Evolutionary conservation across 1,140 invertebrate species (phyloP), one percentile per base, ranked within the genome.

Genomic region (Drosophila equinoxialis): DNA sequence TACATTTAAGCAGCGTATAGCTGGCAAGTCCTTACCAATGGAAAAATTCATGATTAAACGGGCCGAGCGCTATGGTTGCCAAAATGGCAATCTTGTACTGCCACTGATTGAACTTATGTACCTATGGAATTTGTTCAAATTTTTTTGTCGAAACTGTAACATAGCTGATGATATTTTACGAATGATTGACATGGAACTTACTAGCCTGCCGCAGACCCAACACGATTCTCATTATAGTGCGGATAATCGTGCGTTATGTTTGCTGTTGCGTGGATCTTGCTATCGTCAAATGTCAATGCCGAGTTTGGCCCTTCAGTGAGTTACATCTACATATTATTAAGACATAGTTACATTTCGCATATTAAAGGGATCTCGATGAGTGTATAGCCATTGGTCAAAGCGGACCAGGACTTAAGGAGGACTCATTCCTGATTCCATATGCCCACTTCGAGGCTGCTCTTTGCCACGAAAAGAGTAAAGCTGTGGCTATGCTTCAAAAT

Each of bases 11-110:
- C 96, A 98, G 90, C 94, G 96, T 65, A 98, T 99, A 65, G 98
- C 98, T 37, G 98, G 98, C 0, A 99, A 99, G 93, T 99, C 98
- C 6, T 93, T 99, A 74, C 98, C 98, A 13, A 96, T 99, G 94
- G 98, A 99, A 92, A 99, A 99, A 89, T 99, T 99, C 93, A 96
- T 96, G 39, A 94, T 97, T 8, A 96, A 95, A 86, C 98, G 98
- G 89, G 94, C 96, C 17, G 94, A 95, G 65, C 93, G 97, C 59
- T 98, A 96, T 92, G 94, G 95, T 73, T 93, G 94, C 39, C 96
- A 98, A 92, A 95, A 95, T 51, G 94, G 96, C 30, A 93, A 93
- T 45, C 93, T 99, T 41, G 92, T 96, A 5, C 93, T 99, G 59
- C 97, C 98, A 10, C 95, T 95, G 26, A 93, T 97, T 71, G 98